Evolutionary conservation across 2,888 invertebrate species (phyloP).

Genomic region (Pheosia tremula): DNA sequence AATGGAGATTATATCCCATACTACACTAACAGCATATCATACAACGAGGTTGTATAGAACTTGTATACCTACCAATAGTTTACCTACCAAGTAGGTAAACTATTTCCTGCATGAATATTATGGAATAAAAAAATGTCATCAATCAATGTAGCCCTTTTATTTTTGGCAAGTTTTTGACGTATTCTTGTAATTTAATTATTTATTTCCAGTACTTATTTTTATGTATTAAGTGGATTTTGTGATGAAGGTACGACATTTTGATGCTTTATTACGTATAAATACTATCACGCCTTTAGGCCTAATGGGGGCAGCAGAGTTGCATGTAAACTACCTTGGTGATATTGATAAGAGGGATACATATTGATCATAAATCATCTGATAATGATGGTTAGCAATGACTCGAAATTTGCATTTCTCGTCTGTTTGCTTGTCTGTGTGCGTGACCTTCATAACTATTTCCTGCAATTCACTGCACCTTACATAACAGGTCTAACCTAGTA

Average conservation of each 20-base stretch:
- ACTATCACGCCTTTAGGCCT: too few species aligned
- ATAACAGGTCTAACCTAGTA: not conserved
- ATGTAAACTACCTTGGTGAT: too few species aligned
- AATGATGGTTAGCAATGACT: not conserved
- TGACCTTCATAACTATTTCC: not conserved
- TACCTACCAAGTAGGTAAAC: too few species aligned
- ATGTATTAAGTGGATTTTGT: constrained; percentile 34
- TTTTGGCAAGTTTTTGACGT: constrained; percentile 24
- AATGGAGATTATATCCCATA: too few species aligned
- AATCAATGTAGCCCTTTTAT: constrained; percentile 10
- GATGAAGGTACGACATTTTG: constrained; percentile 38
- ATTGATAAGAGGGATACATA: too few species aligned
- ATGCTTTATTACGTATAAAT: not conserved
- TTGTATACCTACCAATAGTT: too few species aligned
- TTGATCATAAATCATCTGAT: too few species aligned
- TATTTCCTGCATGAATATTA: not conserved
- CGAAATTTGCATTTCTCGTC: not conserved
- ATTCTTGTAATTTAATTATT: constrained; percentile 15
- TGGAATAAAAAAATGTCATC: not conserved
- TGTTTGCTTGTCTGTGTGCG: not conserved
- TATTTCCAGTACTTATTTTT: constrained; percentile 33
- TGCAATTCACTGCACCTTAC: not conserved
- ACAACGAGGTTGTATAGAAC: too few species aligned
- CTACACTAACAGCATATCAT: too few species aligned
- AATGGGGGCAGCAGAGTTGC: too few species aligned